Evolutionary conservation across 2,888 invertebrate genomes (phyloP), one percentile per base, ranked within the genome.

Genomic region (Drosophila meridionalis): DNA sequence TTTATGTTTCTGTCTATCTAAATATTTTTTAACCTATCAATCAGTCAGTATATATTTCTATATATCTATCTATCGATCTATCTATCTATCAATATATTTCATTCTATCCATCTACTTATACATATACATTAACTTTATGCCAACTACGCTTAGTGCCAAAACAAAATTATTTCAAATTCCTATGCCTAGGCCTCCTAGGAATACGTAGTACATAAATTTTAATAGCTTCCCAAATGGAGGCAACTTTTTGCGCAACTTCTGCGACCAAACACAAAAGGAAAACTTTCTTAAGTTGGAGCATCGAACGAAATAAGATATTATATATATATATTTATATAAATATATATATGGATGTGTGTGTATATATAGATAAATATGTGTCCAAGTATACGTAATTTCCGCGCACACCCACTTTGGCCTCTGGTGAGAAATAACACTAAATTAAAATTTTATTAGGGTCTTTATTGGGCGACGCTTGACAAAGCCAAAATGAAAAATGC

Each of bases 401-500:
- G 57, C 55, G 30, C 20, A 3, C 5, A n/a, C 8, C 61, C 38
- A 30, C 26, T 48, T 66, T 67, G 53, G 74, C 76, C 87, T 80
- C 87, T 83, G 79, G 87, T 86, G 87, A 84, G 86, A 87, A 87
- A 87, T 87, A 87, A 87, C 83, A 87, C 75, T 87, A 84, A 86
- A 87, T 87, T 86, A 86, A 86, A 87, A 86, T 87, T 87, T 87
- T 87, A 87, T 87, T 87, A 83, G 88, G 87, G 87, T 87, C 87
- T 87, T 87, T 87, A 87, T 87, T 81, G 83, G 83, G 70, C 80
- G 83, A 61, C 81, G 74, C 78, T 77, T 83, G 73, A 79, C 73
- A 76, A 69, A 62, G 50, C 61, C 52, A 63, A 73, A 73, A 75
- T 67, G 65, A 71, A 67, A 76, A 77, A 66, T 56, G 52, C 52